Base-by-base conservation (phyloP, 2,113 vertebrate genomes). In the Glareola pratincola region DNA sequence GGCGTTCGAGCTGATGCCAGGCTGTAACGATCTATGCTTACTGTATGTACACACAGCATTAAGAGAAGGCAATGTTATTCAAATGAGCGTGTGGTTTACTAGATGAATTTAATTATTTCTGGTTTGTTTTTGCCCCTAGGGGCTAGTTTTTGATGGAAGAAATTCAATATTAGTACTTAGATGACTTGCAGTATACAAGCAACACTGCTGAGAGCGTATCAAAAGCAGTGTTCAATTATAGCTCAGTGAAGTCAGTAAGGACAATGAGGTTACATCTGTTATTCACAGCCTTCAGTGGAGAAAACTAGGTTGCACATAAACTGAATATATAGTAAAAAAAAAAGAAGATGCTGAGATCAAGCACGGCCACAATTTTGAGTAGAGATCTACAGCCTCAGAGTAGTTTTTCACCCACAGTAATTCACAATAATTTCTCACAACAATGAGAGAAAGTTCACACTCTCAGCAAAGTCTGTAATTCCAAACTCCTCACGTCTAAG, bases 91-190 rank as follows among this genome's bases (percentile, higher is more conserved):
- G 59, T 88, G 81, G 92, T 96, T 96, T 96, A 96, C 92, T 95
- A 85, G 94, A 97, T 90, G 89, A 97, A 93, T 96, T 94, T 96
- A 97, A 97, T 97, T 97, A 96, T 95, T 96, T 96, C 92, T 97
- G 92, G 77, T 95, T 97, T 96, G 93, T 1, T 97, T 97, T 93
- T 94, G 67, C 91, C 96, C 88, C 47, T 26, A 67, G 84, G 96
- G 94, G n/a, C 71, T 96, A 76, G 89, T 93, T 96, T 97, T 96
- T 96, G 94, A 95, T 93, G 93, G 96, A 96, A 97, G 89, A 96
- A 97, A 97, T 97, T 97, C 96, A 96, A 96, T 97, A 97, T 97
- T 94, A 91, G 95, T 96, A 97, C 93, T 97, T 95, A 94, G 89
- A 96, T 97, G 91, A 95, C 94, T 97, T 97, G 74, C 87, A 93